Evolutionary conservation across 2,797 vertebrate species (phyloP), one percentile per base, ranked within the genome.

Genomic region (Percopsis omiscomaycus): DNA sequence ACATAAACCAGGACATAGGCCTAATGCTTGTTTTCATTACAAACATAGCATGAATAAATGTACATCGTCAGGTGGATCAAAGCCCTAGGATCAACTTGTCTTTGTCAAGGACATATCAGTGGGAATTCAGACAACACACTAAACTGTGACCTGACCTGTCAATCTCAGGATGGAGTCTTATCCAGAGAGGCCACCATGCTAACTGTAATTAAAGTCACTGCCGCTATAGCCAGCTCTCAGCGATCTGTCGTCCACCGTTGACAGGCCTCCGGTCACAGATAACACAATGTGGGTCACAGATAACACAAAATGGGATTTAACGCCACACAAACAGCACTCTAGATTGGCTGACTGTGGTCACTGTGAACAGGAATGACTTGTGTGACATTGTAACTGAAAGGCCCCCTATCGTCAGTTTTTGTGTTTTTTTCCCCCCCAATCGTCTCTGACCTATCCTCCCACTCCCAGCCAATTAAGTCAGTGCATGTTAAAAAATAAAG

Each of bases 201-300:
- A 67, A 56, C 68, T 78, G 64, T 63, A 68, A 61, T 71, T 65
- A 59, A 55, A 69, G 51, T 14, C 30, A 49, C 51, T n/a, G 46
- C 55, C 30, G 48, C 54, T 66, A 67, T 14, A 57, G 71, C 49
- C 68, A 54, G 58, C 52, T 62, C 65, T 52, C 55, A 46, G 70
- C 68, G 61, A 59, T 70, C 71, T 57, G 52, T 29, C 8, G 37
- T 9, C 37, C 52, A 30, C 13, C 22, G 28, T 54, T 30, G 69
- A 74, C 61, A 5, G 68, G 52, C 81, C 70, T 71, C 30, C 0
- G 52, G 74, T 70, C 59, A 61, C 59, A 29, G 27, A 54, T 54
- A 52, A 52, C 27, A 13, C 52, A 54, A 27, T 14, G 52, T 30
- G 52, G 52, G 52, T 30, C 52, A 54, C 28, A 71, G 67, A 71